Conservation (phyloP, 2,113 vertebrate species). For the Pleuronectes platessa region DNA sequence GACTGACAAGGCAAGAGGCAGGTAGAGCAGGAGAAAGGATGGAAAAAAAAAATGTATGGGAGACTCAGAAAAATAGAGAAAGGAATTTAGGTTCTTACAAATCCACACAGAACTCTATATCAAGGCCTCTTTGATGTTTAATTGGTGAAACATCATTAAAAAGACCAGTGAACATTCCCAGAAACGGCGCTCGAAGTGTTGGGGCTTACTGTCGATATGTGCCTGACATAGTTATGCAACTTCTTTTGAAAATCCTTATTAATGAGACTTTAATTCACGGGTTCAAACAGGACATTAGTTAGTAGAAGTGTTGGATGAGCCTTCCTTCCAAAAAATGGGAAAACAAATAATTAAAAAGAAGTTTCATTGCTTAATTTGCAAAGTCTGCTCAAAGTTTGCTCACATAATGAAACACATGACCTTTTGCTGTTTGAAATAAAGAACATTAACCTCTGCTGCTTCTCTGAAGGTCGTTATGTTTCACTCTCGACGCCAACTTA, state of each 20-base stretch:
- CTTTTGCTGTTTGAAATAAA: neutral
- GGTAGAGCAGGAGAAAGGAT: conserved; percentile 6
- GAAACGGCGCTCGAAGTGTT: conserved; percentile 2
- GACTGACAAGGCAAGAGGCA: conserved; percentile 41
- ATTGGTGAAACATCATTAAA: conserved; percentile 25
- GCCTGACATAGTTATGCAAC: neutral
- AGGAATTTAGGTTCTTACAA: conserved; percentile 21
- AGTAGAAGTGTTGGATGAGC: neutral
- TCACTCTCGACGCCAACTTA: neutral
- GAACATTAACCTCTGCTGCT: no score
- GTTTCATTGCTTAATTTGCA: no score
- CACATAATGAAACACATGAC: neutral
- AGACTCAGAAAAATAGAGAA: conserved; percentile 22
- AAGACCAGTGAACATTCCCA: conserved; percentile 16
- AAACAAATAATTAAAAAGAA: neutral
- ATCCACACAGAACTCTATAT: conserved; percentile 26
- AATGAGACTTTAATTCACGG: neutral
- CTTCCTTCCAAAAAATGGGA: no score
- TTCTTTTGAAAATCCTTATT: neutral
- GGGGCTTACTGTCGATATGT: neutral
- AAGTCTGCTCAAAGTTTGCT: no score
- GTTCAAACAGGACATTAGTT: neutral
- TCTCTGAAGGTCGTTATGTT: neutral
- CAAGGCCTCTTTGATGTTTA: conserved; percentile 42
- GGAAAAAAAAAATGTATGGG: conserved; percentile 10